Evolutionary conservation across 2,888 invertebrate species (phyloP).

Genomic region (Caenorhabditis parvicauda): DNA sequence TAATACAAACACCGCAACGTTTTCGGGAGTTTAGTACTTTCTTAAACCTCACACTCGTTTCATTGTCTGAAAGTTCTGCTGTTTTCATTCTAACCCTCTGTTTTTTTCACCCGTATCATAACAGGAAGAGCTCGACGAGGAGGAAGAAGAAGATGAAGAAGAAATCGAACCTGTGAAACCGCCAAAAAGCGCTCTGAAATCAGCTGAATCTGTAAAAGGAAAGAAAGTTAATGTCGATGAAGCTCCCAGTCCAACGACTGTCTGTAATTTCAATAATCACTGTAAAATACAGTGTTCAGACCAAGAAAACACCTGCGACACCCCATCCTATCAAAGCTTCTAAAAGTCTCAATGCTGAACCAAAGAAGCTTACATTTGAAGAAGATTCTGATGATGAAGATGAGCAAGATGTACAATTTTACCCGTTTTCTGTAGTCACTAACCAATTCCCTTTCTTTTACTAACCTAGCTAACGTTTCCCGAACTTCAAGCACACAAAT

Average conservation of each 20-base stretch:
- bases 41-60: too few species aligned
- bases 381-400: constrained; percentile 34
- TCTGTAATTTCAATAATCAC: too few species aligned
- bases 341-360: constrained; percentile 5
- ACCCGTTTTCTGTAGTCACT: too few species aligned
- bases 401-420: constrained; percentile 28
- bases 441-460: neutral
- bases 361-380: constrained; percentile 31
- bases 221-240: constrained; percentile 38
- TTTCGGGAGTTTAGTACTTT: too few species aligned
- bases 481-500: too few species aligned
- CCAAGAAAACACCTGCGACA: constrained; percentile 38
- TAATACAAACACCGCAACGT: too few species aligned
- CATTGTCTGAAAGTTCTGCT: too few species aligned
- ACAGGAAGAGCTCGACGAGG: constrained; percentile 8
- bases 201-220: constrained; percentile 21
- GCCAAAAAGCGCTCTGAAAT: constrained; percentile 31
- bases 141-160: constrained; percentile 39
- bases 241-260: constrained; percentile 36
- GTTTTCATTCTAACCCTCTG: too few species aligned
- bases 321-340: constrained; percentile 36
- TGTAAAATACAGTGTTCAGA: neutral
- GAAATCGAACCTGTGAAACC: constrained; percentile 26
- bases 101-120: too few species aligned
- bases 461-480: neutral